phyloP scores from a whole-genome alignment of 2,888 invertebrate genomes.

The Unio delphinus region DNA sequence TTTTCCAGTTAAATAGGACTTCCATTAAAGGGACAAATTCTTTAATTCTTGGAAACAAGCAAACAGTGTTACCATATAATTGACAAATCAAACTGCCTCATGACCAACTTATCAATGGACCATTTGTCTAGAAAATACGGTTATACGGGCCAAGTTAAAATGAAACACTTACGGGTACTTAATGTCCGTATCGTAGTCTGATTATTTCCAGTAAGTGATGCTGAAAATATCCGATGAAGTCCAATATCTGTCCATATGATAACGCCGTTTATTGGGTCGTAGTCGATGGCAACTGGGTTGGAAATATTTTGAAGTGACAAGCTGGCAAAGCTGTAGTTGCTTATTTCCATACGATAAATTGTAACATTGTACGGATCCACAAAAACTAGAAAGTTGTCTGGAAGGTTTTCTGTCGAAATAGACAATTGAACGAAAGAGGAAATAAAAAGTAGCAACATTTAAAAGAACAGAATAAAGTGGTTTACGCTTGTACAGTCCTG shows the following conservation, averaged over 20 bases:
- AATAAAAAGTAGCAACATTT: no score
- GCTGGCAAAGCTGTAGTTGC: conserved; percentile 67
- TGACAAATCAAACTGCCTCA: no score
- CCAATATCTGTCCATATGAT: conserved; percentile 85
- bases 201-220: conserved; percentile 43
- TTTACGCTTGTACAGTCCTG: no score
- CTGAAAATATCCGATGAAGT: conserved; percentile 41
- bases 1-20: no score
- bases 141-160: no score
- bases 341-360: conserved; percentile 85
- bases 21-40: no score
- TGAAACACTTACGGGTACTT: conserved; percentile 24
- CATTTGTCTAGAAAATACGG: no score
- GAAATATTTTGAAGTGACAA: conserved; percentile 67
- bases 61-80: no score
- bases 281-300: conserved; percentile 87
- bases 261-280: conserved; percentile 82
- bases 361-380: conserved; percentile 74
- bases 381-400: conserved; percentile 57
- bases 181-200: conserved; percentile 41
- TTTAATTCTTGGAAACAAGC: no score
- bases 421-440: no score
- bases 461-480: no score
- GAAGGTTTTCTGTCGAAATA: conserved; percentile 25
- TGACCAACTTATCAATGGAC: no score